A percentile compares a stretch with the other conserved stretches of the same genome.
Conservation (phyloP, 2,797 vertebrate genomes). For the Malacoraja senta region DNA sequence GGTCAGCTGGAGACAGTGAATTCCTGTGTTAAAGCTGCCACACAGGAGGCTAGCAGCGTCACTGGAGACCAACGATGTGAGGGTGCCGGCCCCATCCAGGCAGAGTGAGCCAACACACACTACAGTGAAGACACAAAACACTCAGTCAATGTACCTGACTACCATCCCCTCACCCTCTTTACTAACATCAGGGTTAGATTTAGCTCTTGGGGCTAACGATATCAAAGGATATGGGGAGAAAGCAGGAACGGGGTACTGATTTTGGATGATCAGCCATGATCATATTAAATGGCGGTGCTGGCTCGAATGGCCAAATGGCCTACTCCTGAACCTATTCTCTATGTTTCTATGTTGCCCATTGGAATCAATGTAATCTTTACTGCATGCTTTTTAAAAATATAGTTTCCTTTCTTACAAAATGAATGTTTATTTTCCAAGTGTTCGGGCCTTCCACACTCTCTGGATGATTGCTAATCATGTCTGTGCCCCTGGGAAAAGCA, state of each 20-base stretch:
- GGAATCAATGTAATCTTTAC: background rate
- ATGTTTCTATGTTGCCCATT: no score
- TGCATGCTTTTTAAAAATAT: background rate
- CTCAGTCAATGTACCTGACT: background rate
- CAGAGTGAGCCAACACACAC: conserved; percentile 69
- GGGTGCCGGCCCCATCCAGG: conserved; percentile 70
- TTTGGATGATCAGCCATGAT: no score
- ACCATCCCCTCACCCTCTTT: no score
- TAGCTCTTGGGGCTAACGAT: no score
- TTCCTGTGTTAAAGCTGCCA: conserved; percentile 68
- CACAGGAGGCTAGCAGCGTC: conserved; percentile 66
- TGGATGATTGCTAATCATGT: background rate
- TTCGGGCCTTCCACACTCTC: background rate
- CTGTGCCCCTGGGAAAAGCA: no score
- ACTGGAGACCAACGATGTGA: conserved; percentile 66
- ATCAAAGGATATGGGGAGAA: no score
- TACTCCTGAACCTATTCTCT: no score
- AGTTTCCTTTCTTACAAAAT: background rate
- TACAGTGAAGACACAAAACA: conserved; percentile 43
- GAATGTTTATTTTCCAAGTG: background rate
- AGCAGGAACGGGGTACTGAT: no score
- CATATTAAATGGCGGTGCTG: no score
- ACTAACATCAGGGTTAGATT: no score
- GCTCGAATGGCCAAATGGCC: no score
- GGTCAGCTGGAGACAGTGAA: conserved; percentile 54